A percentile compares a stretch with the other conserved stretches of the same genome.
phyloP scores from a whole-genome alignment of 2,113 vertebrate genomes.

The Galbula dea region DNA sequence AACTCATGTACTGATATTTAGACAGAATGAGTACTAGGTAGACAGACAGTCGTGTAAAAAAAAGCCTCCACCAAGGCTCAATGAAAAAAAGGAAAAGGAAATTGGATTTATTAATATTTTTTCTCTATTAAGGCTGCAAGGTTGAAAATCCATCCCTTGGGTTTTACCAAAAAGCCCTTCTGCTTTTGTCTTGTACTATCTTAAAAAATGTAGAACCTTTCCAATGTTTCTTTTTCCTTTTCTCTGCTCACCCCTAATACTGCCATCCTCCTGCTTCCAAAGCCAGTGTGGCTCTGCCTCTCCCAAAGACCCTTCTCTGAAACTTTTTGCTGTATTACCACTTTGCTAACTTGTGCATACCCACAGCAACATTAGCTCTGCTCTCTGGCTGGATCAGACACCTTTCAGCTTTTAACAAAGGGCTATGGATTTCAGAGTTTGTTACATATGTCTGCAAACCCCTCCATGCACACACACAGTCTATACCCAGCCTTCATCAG shows the following conservation, averaged over 20 bases:
- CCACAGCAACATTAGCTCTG: not conserved
- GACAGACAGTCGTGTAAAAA: not conserved
- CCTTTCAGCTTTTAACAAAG: not conserved
- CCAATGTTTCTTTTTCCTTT: not conserved
- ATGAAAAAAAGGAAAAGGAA: not conserved
- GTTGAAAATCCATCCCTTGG: not conserved
- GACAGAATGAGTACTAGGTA: not conserved
- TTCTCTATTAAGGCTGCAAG: not conserved
- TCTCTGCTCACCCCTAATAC: not conserved
- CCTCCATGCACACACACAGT: too few relatives aligned
- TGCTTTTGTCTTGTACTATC: not conserved
- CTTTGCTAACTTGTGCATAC: not conserved
- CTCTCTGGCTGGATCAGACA: not conserved
- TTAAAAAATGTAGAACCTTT: not conserved
- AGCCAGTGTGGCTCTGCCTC: not conserved
- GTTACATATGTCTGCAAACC: fast-evolving
- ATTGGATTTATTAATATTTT: not conserved
- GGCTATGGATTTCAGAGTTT: not conserved
- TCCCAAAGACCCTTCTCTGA: not conserved
- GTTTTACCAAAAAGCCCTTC: not conserved
- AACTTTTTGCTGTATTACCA: not conserved
- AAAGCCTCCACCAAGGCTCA: not conserved
- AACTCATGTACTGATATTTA: constrained; percentile 25
- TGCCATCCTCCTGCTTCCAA: not conserved
- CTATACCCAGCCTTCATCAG: not conserved